Evolutionary conservation across 2,888 invertebrate genomes (phyloP).

Genomic region (Xylota sylvarum): DNA sequence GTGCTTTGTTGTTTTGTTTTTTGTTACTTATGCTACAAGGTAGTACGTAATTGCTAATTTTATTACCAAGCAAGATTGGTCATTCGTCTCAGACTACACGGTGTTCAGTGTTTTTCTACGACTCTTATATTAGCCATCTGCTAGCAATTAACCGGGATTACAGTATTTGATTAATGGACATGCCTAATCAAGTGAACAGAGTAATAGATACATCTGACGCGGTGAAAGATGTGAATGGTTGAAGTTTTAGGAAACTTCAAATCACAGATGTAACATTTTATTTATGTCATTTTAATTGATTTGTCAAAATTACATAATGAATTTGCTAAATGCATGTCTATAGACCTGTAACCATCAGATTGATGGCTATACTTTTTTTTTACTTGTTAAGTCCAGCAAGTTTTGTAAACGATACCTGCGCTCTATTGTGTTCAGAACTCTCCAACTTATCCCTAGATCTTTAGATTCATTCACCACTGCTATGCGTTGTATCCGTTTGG

Average conservation of each 20-base stretch:
- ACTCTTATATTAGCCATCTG: constrained; percentile 10
- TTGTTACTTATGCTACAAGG: neutral
- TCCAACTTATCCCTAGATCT: no score
- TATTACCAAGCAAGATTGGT: neutral
- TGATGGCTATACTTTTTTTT: no score
- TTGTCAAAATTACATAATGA: no score
- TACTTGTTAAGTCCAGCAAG: no score
- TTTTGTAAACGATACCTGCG: no score
- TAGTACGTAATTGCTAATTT: constrained; percentile 1
- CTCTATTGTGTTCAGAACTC: no score
- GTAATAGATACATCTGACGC: neutral
- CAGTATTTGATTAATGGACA: constrained; percentile 38
- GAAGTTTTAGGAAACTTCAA: constrained; percentile 1
- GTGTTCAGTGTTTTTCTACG: no score
- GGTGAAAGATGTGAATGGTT: constrained; percentile 10
- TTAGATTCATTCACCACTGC: no score
- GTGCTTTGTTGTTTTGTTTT: neutral
- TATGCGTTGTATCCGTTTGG: no score
- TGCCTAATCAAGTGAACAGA: neutral
- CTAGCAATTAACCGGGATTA: constrained; percentile 29
- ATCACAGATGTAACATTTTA: neutral
- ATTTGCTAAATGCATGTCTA: no score
- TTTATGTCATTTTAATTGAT: neutral
- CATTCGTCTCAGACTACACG: neutral
- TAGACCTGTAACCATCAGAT: no score